Evolutionary conservation across 92 coral and sea anemone species (phyloP).

Genomic region (Plumapathes pennacea): DNA sequence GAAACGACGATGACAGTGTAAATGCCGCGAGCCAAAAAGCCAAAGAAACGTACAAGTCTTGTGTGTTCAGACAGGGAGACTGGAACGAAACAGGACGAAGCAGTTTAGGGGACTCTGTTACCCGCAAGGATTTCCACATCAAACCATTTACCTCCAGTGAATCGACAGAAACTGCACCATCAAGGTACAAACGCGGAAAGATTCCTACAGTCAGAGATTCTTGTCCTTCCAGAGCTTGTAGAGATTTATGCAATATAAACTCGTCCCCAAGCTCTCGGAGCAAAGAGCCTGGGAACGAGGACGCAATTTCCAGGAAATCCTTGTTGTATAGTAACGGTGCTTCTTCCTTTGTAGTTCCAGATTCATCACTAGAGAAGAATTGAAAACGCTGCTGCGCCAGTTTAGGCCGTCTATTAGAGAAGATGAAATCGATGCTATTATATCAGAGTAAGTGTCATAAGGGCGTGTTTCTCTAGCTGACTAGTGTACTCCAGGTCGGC

Average conservation of each 20-base stretch:
- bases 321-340: too few relatives aligned
- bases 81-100: conserved; percentile 69
- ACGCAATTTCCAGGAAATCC: too few relatives aligned
- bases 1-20: neutral
- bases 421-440: conserved; percentile 39
- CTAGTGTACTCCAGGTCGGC: too few relatives aligned
- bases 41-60: conserved; percentile 58
- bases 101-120: conserved; percentile 55
- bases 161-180: too few relatives aligned
- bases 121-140: conserved; percentile 68
- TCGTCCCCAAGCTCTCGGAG: too few relatives aligned
- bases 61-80: conserved; percentile 84
- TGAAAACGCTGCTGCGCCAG: conserved; percentile 15
- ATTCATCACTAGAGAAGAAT: conserved; percentile 33
- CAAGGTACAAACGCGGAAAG: too few relatives aligned
- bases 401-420: conserved; percentile 19
- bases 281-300: too few relatives aligned
- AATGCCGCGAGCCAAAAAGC: conserved; percentile 32
- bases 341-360: too few relatives aligned
- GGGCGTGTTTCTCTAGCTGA: too few relatives aligned
- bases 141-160: conserved; percentile 45
- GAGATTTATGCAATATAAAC: too few relatives aligned
- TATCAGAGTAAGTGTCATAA: conserved; percentile 42
- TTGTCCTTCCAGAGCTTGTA: too few relatives aligned
- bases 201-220: too few relatives aligned